These are phyloP conservation scores for Gobius niger DNA, from an alignment of 2,113 vertebrate genomes.

Conservation along the genomic window DNA sequence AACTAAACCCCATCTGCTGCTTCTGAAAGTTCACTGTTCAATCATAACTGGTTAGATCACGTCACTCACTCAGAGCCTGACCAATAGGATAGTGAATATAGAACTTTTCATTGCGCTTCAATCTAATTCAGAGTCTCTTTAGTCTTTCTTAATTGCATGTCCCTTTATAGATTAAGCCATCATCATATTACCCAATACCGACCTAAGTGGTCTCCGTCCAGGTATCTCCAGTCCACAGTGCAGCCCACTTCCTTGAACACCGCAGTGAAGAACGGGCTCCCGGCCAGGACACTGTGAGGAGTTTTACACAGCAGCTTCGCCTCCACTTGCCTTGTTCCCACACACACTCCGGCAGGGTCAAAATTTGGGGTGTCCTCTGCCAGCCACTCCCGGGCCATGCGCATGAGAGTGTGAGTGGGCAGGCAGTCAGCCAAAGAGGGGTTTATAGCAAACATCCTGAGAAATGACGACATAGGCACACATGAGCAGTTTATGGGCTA, in stretches of 20 bases:
- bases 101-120: too few relatives aligned
- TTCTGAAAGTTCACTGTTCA: too few relatives aligned
- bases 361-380: conserved; percentile 81
- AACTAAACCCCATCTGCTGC: too few relatives aligned
- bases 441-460: conserved; percentile 40
- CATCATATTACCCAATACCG: background rate
- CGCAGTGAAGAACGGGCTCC: conserved; percentile 82
- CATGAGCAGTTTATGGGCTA: background rate
- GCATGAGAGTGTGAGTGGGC: conserved; percentile 65
- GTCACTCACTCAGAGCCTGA: too few relatives aligned
- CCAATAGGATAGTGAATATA: too few relatives aligned
- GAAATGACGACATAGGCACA: background rate
- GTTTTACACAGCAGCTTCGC: conserved; percentile 79
- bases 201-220: conserved; percentile 73
- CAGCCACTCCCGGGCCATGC: conserved; percentile 80
- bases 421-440: conserved; percentile 50
- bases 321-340: conserved; percentile 61
- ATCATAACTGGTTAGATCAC: too few relatives aligned
- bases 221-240: conserved; percentile 77
- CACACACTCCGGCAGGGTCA: conserved; percentile 76
- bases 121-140: too few relatives aligned
- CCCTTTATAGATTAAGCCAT: too few relatives aligned
- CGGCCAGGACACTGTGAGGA: conserved; percentile 76
- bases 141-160: too few relatives aligned
- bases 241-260: conserved; percentile 81